Evolutionary conservation across 2,888 invertebrate species (phyloP).

Genomic region (Ennomos erosarius): DNA sequence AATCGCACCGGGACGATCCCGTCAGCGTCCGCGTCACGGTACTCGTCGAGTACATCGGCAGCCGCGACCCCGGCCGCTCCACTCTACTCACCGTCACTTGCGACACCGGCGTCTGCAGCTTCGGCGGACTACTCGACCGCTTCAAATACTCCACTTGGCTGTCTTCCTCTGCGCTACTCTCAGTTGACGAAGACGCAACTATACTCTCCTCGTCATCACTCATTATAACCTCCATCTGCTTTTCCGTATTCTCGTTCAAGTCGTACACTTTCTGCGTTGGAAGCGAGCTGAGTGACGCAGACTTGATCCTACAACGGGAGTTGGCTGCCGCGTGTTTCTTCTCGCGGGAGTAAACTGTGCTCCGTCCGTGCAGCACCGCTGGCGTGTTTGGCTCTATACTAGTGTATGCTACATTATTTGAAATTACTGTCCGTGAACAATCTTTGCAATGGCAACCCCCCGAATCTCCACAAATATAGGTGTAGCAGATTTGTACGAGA

Average conservation of each 20-base stretch:
- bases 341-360: conserved; percentile 50
- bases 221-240: conserved; percentile 66
- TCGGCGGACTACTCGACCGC: conserved; percentile 62
- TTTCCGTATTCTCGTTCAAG: conserved; percentile 71
- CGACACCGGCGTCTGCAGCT: conserved; percentile 66
- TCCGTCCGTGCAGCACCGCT: conserved; percentile 54
- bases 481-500: conserved; percentile 65
- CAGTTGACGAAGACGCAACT: conserved; percentile 30
- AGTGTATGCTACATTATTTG: conserved; percentile 51
- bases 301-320: conserved; percentile 46
- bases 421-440: conserved; percentile 24
- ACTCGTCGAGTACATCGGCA: conserved; percentile 58
- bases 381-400: conserved; percentile 60
- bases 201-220: conserved; percentile 58
- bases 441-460: conserved; percentile 54
- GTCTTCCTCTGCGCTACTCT: conserved; percentile 25
- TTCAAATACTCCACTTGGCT: conserved; percentile 30
- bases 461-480: conserved; percentile 55
- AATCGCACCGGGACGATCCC: conserved; percentile 52
- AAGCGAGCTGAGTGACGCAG: conserved; percentile 55
- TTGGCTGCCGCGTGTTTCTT: conserved; percentile 37
- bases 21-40: conserved; percentile 55
- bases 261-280: conserved; percentile 69
- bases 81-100: conserved; percentile 60
- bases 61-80: conserved; percentile 28